Base-by-base conservation (phyloP, 1,140 invertebrate genomes). In the Drosophila bifasciata region DNA sequence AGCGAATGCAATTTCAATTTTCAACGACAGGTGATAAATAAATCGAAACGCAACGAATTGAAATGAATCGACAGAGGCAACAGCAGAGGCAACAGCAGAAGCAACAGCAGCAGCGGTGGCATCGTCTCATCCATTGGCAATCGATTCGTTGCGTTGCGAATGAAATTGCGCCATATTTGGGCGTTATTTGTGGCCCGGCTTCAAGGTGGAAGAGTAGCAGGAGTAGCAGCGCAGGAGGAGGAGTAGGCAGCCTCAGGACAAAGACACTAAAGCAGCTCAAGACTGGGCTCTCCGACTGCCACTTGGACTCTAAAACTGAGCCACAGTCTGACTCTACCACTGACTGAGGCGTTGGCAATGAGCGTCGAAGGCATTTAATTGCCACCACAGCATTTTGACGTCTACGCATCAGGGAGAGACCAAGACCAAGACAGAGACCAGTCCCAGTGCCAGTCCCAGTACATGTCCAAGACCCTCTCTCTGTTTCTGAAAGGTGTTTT, bases 21-120 rank as follows among this genome's bases (percentile, higher is more conserved):
- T 48, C 75, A 81, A 81, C 86, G 86, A 89, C 86, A 89, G 86
- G 86, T 89, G 86, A 89, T 89, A 89, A 89, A 89, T 89, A 89
- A 89, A 89, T 89, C 86, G 86, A 89, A 81, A 69, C 74, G 63
- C 73, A 80, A 66, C 74, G 81, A 88, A 88, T 88, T 88, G 81
- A 88, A 88, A 64, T 75, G 75, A 75, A 75, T 75, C 63, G 75
- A 49, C 32, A 36, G 32, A 36, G 32, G 32, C 32, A 28, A 9
- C 28, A 36, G 32, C 19, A 21, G 2, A 21, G 19, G 44, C 63
- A 68, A 40, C 67, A 55, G 62, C 62, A 69, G 57, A 63, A 53
- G 62, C 52, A 53, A 25, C 49, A 36, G 21, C 23, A 60, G 44
- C 63, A 68, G 48, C 78, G 72, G 60, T 77, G 69, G 73, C 73